Evolutionary conservation across 2,888 invertebrate species (phyloP).

Genomic region (Crematogaster levior): DNA sequence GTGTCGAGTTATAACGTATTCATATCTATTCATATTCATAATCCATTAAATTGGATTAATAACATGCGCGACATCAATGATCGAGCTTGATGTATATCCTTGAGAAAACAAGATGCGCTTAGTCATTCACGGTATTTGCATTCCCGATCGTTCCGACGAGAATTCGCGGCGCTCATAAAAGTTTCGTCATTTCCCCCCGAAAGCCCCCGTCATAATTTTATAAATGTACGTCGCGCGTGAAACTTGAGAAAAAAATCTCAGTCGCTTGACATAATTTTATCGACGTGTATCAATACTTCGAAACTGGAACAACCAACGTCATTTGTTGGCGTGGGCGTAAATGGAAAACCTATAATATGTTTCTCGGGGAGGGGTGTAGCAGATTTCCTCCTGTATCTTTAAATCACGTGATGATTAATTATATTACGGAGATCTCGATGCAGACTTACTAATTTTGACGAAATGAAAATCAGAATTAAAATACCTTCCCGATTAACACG

Average conservation of each 20-base stretch:
- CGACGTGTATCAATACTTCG: conserved; percentile 29
- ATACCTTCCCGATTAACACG: background rate
- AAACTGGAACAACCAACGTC: conserved; percentile 31
- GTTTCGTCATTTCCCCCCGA: conserved; percentile 13
- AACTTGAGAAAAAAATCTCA: conserved; percentile 10
- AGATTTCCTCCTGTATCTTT: background rate
- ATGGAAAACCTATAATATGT: conserved; percentile 13
- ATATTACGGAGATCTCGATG: background rate
- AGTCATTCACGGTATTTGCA: conserved; percentile 4
- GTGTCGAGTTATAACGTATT: background rate
- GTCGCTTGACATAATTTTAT: conserved; percentile 27
- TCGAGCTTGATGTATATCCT: background rate
- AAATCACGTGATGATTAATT: conserved; percentile 14
- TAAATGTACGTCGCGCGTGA: background rate
- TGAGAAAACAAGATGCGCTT: conserved; percentile 11
- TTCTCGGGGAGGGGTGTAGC: background rate
- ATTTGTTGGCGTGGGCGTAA: background rate
- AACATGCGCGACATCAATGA: background rate
- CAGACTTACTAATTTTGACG: no score
- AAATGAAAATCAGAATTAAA: background rate
- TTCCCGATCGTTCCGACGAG: background rate
- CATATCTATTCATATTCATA: background rate
- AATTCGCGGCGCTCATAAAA: conserved; percentile 9
- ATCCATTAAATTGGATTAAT: conserved; percentile 11
- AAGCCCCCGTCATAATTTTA: conserved; percentile 10